Evolutionary conservation across 2,888 invertebrate species (phyloP), one percentile per base, ranked within the genome.

Genomic region (Cheilosia impressa): DNA sequence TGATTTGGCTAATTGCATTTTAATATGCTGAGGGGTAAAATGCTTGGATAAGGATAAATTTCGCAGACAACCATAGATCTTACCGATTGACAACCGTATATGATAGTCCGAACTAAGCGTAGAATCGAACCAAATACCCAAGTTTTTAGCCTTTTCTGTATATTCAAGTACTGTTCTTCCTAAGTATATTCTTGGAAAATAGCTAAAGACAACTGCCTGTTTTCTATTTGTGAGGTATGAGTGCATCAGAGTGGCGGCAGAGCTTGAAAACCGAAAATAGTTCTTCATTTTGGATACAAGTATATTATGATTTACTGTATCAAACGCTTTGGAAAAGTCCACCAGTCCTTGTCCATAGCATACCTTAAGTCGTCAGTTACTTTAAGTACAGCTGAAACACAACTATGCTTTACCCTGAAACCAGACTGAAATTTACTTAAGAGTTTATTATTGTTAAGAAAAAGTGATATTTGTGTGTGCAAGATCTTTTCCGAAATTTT

Each of bases 371-470:
- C n/a, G n/a, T n/a, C n/a, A n/a, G n/a, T n/a, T n/a, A n/a, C 1
- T 22, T 50, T 53, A 43, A 15, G n/a, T 43, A 7, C 17, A 52
- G 27, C 22, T 15, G 52, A 24, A 13, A 52, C 24, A 24, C 13
- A 52, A 27, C 52, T 52, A 15, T 27, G 47, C 22, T 50, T 50
- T 50, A 9, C 22, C 47, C 52, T 53, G 10, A 27, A 53, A 27
- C 52, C 27, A 13, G 52, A 52, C 27, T 27, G 27, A 9, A 24
- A 24, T 10, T 7, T 13, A 57, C 17, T 57, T 17, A 38, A 38
- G 1, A 57, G 22, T 9, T 57, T 22, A 24, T 60, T 24, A 24
- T 41, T 41, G 19, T 19, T 19, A 22, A 6, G n/a, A 58, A 43
- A 43, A 4, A 7, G n/a, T 5, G 38, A 41, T 2, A 58, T 58